phyloP scores from a whole-genome alignment of 2,797 vertebrate genomes.

The Siniperca undulata region DNA sequence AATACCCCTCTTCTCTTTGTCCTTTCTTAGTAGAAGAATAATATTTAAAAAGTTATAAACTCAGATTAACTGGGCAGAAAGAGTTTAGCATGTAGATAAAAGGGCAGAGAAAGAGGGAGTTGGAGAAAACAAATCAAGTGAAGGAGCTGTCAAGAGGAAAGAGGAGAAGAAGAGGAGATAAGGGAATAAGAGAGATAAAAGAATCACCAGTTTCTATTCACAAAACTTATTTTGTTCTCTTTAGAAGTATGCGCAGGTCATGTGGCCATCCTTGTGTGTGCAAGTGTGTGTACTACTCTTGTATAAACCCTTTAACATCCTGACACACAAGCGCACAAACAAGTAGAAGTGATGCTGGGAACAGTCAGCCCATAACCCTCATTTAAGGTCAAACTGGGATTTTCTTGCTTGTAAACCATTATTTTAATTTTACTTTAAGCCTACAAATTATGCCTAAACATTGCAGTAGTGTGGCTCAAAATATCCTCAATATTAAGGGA shows the following conservation, averaged over 20 bases:
- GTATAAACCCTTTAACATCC: neutral
- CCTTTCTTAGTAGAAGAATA: conserved; percentile 26
- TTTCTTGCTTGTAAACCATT: neutral
- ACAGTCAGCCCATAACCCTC: fast-evolving
- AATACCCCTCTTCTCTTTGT: conserved; percentile 8
- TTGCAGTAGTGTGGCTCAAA: neutral
- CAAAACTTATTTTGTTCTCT: conserved; percentile 17
- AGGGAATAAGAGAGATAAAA: neutral
- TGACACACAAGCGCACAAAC: neutral
- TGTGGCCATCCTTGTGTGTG: neutral
- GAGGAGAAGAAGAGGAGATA: neutral
- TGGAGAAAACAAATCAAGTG: conserved; percentile 20
- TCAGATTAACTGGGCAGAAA: conserved; percentile 60
- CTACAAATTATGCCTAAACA: neutral
- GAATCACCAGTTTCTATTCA: neutral
- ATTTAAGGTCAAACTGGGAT: neutral
- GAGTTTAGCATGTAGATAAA: conserved; percentile 50
- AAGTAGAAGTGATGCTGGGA: neutral
- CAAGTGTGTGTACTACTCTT: neutral
- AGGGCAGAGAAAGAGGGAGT: conserved; percentile 8
- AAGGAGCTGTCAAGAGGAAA: neutral
- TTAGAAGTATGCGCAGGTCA: neutral
- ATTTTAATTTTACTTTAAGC: neutral
- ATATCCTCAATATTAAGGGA: neutral
- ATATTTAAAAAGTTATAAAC: conserved; percentile 51